These are phyloP conservation scores for Pollachius pollachius DNA, from an alignment of 2,113 vertebrate species.

Conservation along the genomic window DNA sequence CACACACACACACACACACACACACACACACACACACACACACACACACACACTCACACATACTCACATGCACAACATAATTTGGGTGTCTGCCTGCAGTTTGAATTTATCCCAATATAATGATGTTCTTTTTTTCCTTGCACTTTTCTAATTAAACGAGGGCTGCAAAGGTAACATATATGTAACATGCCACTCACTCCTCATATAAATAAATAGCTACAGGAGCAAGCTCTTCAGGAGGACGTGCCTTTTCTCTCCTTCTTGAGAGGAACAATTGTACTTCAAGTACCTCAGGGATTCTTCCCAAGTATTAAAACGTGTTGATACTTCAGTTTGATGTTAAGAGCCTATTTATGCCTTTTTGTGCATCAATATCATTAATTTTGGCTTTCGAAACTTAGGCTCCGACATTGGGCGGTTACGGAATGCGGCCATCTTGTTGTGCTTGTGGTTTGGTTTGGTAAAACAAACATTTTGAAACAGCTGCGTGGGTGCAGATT, in stretches of 20 bases:
- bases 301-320: conserved; percentile 40
- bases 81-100: conserved; percentile 46
- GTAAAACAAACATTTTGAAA: background rate
- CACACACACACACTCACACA: conserved; percentile 14
- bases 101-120: conserved; percentile 53
- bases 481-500: too few relatives aligned
- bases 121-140: conserved; percentile 45
- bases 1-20: conserved; percentile 26
- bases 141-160: conserved; percentile 58
- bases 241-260: conserved; percentile 43
- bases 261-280: conserved; percentile 47
- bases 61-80: conserved; percentile 29
- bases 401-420: background rate
- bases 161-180: conserved; percentile 50
- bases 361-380: conserved; percentile 10
- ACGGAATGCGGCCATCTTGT: background rate
- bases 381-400: conserved; percentile 6
- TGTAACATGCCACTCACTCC: conserved; percentile 47
- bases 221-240: conserved; percentile 42
- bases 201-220: conserved; percentile 41
- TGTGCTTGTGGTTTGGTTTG: background rate
- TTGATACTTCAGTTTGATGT: conserved; percentile 28
- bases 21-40: conserved; percentile 29
- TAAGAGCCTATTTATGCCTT: conserved; percentile 32
- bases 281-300: conserved; percentile 53